phyloP scores from a whole-genome alignment of 2,888 invertebrate species.

The Anagyrus pseudococci region DNA sequence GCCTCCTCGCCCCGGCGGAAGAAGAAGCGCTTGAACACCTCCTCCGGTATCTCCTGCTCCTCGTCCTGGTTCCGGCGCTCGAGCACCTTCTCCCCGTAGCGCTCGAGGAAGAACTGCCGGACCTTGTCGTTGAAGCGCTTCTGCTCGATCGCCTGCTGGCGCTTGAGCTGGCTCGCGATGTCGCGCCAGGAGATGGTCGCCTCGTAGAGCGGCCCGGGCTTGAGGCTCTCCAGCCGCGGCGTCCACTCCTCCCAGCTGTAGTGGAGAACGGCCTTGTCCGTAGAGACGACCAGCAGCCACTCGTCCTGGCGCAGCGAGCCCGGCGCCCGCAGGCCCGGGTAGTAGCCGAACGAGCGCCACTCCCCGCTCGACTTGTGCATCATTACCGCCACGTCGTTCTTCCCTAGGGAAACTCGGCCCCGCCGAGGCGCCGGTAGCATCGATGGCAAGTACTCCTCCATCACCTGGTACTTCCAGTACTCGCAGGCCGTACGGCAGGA shows the following conservation, averaged over 20 bases:
- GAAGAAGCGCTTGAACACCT: conserved; percentile 55
- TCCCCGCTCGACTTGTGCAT: conserved; percentile 48
- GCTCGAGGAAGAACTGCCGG: conserved; percentile 53
- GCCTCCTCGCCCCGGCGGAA: conserved; percentile 50
- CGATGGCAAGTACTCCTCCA: conserved; percentile 55
- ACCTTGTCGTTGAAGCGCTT: conserved; percentile 54
- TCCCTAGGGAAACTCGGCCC: conserved; percentile 50
- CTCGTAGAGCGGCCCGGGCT: conserved; percentile 54
- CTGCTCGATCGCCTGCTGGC: conserved; percentile 50
- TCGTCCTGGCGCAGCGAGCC: conserved; percentile 47
- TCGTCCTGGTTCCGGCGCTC: conserved; percentile 52
- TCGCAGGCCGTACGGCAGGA: conserved; percentile 54
- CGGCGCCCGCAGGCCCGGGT: conserved; percentile 48
- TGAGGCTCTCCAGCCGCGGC: conserved; percentile 53
- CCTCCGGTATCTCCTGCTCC: conserved; percentile 51
- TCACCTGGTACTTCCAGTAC: conserved; percentile 50
- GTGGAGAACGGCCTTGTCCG: conserved; percentile 53
- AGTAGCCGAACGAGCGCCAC: conserved; percentile 53
- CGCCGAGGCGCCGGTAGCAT: conserved; percentile 54
- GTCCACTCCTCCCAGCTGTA: conserved; percentile 56
- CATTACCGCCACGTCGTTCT: conserved; percentile 55
- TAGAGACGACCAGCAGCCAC: conserved; percentile 55
- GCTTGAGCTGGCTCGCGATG: conserved; percentile 48
- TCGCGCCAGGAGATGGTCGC: conserved; percentile 57
- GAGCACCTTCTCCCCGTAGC: conserved; percentile 53